Base-by-base conservation (phyloP, 2,888 invertebrate genomes). In the Ecliptopera silaceata region DNA sequence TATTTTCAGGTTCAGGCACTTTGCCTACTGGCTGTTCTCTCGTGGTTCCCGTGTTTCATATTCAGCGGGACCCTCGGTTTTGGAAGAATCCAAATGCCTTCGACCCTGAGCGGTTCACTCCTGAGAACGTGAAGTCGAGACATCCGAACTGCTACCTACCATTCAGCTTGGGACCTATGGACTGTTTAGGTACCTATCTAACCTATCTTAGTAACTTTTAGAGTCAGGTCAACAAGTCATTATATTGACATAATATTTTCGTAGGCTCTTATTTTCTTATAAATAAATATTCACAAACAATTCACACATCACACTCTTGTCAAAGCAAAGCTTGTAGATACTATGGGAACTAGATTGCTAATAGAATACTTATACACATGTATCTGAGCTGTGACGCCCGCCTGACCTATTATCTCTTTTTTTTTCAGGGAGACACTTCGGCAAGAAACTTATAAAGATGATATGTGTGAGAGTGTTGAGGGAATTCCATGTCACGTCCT, bases 81-180 rank as follows among this genome's bases (percentile, higher is more conserved):
- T 89, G 87, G 86, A 59, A 61, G 0, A 49, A 75, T 8, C 86
- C 88, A 0, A 76, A 88, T 0, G 65, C 63, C 2, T 88, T 89
- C 54, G 79, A 88, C 43, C 89, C 88, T 0, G 87, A 88, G 49
- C 70, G 88, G 34, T 89, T 89, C 54, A 80, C 54, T 13, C 73
- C 76, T 1, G 82, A 84, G 32, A 84, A 83, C 52, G 63, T 64
- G 0, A 79, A 69, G 43, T 56, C 63, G 5, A 75, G 85, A 0
- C 82, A 80, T 10, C 77, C 84, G 0, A 75, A 77, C 65, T 77
- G 79, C 56, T 89, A 82, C 53, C 70, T 89, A 26, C 88, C 89
- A 0, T 89, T 88, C 54, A 86, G 88, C 64, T 70, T 82, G 41
- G 88, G 89, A 32, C 77, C 86, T 34, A 89, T 89, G 89, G 86